Percentiles rank a stretch among this genome's conserved stretches.
Conservation (phyloP, 2,888 invertebrate species). For the Zootermopsis nevadensis region DNA sequence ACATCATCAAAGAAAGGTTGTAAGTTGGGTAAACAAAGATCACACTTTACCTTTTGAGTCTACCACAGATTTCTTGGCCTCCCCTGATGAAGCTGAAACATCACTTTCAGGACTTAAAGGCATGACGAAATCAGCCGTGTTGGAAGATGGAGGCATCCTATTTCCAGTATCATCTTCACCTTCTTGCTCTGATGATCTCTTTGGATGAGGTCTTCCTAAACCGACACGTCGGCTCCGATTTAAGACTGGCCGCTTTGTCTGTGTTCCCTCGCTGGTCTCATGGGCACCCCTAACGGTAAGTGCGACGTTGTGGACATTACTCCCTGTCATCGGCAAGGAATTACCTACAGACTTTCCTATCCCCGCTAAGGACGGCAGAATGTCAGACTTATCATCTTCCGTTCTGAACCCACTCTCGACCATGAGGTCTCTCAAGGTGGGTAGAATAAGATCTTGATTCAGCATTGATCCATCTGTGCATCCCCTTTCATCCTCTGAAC, state of each 20-base stretch:
- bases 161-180: neutral
- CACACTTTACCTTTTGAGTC: slow-evolving; percentile 21
- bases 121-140: slow-evolving; percentile 55
- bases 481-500: slow-evolving; percentile 43
- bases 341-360: neutral
- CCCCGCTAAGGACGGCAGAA: neutral
- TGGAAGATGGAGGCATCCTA: slow-evolving; percentile 34
- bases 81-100: slow-evolving; percentile 58
- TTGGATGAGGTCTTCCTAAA: slow-evolving; percentile 12
- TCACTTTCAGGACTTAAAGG: slow-evolving; percentile 64
- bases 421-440: slow-evolving; percentile 47
- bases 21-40: no score
- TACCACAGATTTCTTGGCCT: slow-evolving; percentile 45
- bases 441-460: slow-evolving; percentile 46
- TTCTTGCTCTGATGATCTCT: neutral
- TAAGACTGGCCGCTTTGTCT: neutral
- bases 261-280: neutral
- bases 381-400: slow-evolving; percentile 10
- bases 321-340: neutral
- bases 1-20: no score
- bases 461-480: slow-evolving; percentile 13
- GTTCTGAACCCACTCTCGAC: slow-evolving; percentile 48
- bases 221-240: slow-evolving; percentile 39
- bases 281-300: neutral
- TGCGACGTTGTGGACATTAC: neutral